Percentiles rank a stretch among this genome's conserved stretches.
Conservation (phyloP, 2,797 vertebrate species). For the Epinephelus coioides region DNA sequence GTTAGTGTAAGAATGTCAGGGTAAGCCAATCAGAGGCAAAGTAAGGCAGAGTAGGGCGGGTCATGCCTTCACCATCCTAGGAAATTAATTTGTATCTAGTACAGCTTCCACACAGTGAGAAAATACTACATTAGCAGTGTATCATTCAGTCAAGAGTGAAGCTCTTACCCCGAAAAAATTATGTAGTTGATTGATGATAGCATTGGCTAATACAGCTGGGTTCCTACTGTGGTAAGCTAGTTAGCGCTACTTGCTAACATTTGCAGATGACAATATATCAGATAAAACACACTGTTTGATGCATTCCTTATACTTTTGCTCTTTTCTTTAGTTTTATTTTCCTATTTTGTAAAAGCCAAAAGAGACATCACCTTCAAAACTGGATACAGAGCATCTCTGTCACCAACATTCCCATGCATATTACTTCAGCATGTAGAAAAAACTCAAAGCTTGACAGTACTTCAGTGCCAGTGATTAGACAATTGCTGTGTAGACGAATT, state of each 20-base stretch:
- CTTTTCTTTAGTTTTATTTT: not conserved
- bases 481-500: not conserved
- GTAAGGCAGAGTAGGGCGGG: no score
- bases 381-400: not conserved
- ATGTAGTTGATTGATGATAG: no score
- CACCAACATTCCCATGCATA: not conserved
- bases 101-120: no score
- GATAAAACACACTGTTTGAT: not conserved
- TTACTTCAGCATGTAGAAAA: not conserved
- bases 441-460: not conserved
- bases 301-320: not conserved
- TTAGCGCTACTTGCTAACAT: not conserved
- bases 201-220: no score
- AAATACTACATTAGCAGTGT: no score
- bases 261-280: not conserved
- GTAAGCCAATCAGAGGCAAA: no score
- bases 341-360: not conserved
- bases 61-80: no score
- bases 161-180: no score
- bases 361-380: not conserved
- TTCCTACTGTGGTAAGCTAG: not conserved
- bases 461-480: not conserved
- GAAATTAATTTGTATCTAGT: no score
- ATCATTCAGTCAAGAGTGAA: no score
- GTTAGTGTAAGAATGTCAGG: no score